Base-by-base conservation (phyloP, 23 tunicate species). In the Diplosoma virens region DNA sequence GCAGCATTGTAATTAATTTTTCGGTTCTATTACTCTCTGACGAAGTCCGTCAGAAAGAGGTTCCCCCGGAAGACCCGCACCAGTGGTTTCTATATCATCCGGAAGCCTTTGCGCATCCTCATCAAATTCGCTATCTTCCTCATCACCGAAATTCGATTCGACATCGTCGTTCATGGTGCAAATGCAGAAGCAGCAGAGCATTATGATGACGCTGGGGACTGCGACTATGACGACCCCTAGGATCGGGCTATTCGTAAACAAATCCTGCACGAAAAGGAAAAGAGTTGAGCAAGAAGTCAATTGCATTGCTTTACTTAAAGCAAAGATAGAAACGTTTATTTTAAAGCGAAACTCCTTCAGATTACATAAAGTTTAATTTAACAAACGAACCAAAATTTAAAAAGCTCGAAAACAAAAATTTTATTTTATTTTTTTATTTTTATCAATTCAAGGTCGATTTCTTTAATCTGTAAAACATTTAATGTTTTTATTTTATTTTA, bases 91-190 rank as follows among this genome's bases (percentile, higher is more conserved):
- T 5, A 63, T 28, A 28, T 63, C 69, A 29, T 63, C 69, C 69
- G 36, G 34, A 28, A 11, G 9, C 33, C 17, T 17, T 24, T 2
- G 6, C 30, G 7, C 30, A 3, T 67, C 74, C 27, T 63, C 70
- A 2, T 67, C 74, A 67, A 67, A 67, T 3, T 67, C 74, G 23
- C 50, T 34, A 27, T 67, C 74, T 63, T 63, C 69, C 9, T 63
- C 69, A 9, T 63, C 69, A 5, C n/a, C 34, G 50, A 25, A 35
- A 36, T 23, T 7, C 25, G 52, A 16, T 23, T 21, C 81, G 7
- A 32, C 84, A 3, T 54, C 82, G 33, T 91, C 97, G 20, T 73
- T 78, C 1, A 85, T 70, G 17, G 87, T 66, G 72, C 97, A 92
- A 2, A 85, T 50, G 56, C 97, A 92, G 22, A 80, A 31, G 60